These are phyloP conservation scores for Cheumatopsyche charites DNA, from an alignment of 1,140 invertebrate species.

Conservation along the genomic window DNA sequence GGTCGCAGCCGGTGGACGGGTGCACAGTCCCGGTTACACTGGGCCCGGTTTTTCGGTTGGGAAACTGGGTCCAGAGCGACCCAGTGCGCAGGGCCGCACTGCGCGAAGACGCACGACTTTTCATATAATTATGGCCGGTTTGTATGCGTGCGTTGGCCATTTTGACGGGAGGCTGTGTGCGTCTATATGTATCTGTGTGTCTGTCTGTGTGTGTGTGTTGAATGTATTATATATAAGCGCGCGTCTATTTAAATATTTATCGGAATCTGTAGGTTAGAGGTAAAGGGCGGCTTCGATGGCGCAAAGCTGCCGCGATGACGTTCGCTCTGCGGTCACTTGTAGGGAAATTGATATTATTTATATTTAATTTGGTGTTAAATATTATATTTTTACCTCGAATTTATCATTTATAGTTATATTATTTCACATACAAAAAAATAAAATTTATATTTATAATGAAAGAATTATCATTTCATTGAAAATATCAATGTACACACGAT, in stretches of 20 bases:
- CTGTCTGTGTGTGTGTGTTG: background rate
- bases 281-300: background rate
- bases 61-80: conserved; percentile 31
- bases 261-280: background rate
- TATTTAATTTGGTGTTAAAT: too few relatives aligned
- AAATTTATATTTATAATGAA: too few relatives aligned
- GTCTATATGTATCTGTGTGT: background rate
- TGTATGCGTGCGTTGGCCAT: too few relatives aligned
- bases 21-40: background rate
- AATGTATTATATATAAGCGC: background rate
- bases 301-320: background rate
- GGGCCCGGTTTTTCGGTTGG: conserved; percentile 18
- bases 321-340: too few relatives aligned
- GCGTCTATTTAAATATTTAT: background rate
- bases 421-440: too few relatives aligned
- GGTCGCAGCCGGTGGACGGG: background rate
- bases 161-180: background rate
- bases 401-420: too few relatives aligned
- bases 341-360: too few relatives aligned
- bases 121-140: too few relatives aligned
- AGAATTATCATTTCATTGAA: too few relatives aligned
- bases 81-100: conserved; percentile 16
- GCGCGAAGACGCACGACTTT: background rate
- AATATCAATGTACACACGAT: too few relatives aligned
- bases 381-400: too few relatives aligned